Base-by-base conservation (phyloP, 2,797 vertebrate genomes). In the Crypturellus tataupa region DNA sequence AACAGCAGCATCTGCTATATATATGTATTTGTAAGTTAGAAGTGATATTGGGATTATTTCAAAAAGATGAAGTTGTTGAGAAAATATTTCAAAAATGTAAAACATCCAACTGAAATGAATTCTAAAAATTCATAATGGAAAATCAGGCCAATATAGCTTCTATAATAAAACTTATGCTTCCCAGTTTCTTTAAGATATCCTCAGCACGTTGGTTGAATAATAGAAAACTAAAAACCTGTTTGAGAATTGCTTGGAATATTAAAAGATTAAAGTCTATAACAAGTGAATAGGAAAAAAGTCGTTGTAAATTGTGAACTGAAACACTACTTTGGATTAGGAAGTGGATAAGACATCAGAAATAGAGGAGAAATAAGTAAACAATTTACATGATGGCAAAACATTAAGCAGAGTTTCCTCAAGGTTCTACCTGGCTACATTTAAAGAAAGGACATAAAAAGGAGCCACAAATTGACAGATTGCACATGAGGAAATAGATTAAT, bases 281-380 rank as follows among this genome's bases (percentile, higher is more conserved):
- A 93, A 86, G 68, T 87, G 77, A 89, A 72, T 83, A 90, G 63
- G 73, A 87, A 90, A 77, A 23, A 56, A 91, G 5, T 59, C 83
- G 76, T 49, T 71, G 13, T 39, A 58, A 82, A 93, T 73, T 85
- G 80, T 77, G 87, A 92, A 80, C 49, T 89, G 92, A 93, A 93
- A 85, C 85, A 94, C 82, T 87, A 53, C 62, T 95, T 90, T 87
- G 84, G 78, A 89, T 94, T 87, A 71, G 44, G 73, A 93, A 78
- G 20, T 64, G 40, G 90, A 91, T 94, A 95, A 92, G 71, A 70
- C 53, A 42, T 33, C 67, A 82, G 67, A 90, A 72, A 46, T 53
- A 69, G 62, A 9, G 25, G 71, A 85, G 70, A 35, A 73, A 72
- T 89, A 84, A 90, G 67, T 84, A 90, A 90, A 82, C 75, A 92